Conservation (phyloP, 2,113 vertebrate species). For the Vicugna pacos region DNA sequence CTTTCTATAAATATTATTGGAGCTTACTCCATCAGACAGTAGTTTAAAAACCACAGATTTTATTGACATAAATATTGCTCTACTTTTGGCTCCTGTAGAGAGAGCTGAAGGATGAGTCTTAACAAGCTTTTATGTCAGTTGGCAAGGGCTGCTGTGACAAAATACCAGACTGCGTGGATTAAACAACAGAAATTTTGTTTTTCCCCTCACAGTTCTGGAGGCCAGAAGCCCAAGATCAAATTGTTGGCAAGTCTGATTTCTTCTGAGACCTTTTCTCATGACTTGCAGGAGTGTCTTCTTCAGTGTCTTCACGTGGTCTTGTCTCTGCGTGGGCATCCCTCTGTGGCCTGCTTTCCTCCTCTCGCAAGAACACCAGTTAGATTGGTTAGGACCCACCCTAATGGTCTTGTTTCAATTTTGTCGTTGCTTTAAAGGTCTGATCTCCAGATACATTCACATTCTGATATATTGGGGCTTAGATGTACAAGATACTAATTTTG, state of each 20-base stretch:
- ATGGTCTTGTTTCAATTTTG: background rate
- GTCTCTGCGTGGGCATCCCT: background rate
- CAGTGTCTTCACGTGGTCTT: background rate
- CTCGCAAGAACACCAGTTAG: background rate
- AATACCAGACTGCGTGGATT: no score
- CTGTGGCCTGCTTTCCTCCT: background rate
- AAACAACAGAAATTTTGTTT: no score
- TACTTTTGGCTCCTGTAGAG: background rate
- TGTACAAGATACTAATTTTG: background rate
- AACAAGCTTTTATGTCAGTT: background rate
- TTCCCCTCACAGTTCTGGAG: no score
- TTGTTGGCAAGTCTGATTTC: no score
- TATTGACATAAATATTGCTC: background rate
- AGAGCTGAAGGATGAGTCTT: background rate
- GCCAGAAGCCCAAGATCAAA: no score
- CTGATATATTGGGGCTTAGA: background rate
- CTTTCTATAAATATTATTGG: background rate
- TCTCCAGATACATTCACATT: background rate
- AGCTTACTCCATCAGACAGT: background rate
- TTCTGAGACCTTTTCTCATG: background rate
- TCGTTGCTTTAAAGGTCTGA: background rate
- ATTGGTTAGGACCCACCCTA: background rate
- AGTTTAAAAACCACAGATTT: background rate
- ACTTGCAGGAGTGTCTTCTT: background rate
- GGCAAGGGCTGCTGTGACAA: background rate